Evolutionary conservation across 2,797 vertebrate genomes (phyloP).

Genomic region (Aplochiton taeniatus): DNA sequence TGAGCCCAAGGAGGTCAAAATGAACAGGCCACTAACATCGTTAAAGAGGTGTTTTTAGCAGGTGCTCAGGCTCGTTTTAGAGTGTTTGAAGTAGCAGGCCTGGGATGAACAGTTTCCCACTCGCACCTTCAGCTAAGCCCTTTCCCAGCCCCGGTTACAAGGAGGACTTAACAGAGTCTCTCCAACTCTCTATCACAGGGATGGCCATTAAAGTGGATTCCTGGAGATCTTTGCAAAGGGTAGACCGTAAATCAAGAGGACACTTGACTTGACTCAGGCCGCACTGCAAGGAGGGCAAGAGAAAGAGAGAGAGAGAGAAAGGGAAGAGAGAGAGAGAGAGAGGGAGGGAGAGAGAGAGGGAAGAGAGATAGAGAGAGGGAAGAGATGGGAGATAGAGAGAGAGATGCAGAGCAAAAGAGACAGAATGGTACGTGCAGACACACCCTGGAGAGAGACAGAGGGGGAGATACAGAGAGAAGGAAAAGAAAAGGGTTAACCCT

Average conservation of each 20-base stretch:
- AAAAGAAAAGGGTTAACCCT: no score
- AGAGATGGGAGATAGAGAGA: not conserved
- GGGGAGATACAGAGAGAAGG: no score
- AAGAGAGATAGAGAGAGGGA: no score
- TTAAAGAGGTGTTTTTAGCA: constrained; percentile 31
- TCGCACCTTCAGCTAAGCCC: constrained; percentile 32
- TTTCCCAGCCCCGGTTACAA: constrained; percentile 30
- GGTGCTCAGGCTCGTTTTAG: constrained; percentile 13
- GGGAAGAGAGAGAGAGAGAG: not conserved
- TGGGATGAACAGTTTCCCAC: constrained; percentile 39
- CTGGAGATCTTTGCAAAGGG: no score
- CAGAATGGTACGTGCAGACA: no score
- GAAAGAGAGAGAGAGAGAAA: no score
- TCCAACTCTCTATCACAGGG: constrained; percentile 6
- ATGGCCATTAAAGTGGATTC: no score
- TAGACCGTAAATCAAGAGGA: no score
- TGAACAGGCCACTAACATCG: not conserved
- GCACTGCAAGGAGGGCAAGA: no score
- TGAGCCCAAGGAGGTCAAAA: constrained; percentile 12
- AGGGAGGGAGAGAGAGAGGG: no score
- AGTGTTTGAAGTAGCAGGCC: constrained; percentile 52
- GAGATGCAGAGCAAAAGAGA: not conserved
- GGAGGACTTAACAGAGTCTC: constrained; percentile 39
- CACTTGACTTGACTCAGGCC: no score
- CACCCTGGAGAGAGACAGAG: no score